These are phyloP conservation scores for Danio kyathit DNA, from an alignment of 2,797 vertebrate genomes.

Conservation along the genomic window DNA sequence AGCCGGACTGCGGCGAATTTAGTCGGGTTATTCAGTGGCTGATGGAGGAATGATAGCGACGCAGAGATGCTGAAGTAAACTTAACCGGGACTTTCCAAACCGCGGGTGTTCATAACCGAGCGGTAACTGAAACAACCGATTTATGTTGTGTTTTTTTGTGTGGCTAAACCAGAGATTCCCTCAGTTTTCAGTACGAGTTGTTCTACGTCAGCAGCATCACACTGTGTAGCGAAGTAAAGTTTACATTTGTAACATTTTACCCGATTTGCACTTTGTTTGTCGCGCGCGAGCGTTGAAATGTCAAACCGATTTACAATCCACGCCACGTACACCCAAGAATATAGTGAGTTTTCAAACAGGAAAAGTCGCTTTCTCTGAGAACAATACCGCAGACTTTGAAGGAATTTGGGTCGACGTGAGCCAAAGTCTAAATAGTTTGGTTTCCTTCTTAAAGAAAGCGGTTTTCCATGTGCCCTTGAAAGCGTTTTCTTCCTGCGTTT, in stretches of 20 bases:
- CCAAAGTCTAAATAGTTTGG: no score
- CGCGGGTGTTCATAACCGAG: neutral
- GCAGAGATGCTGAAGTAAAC: conserved; percentile 6
- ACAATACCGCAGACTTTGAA: neutral
- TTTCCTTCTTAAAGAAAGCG: neutral
- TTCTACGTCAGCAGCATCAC: conserved; percentile 22
- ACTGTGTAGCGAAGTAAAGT: conserved; percentile 24
- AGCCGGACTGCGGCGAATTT: conserved; percentile 66
- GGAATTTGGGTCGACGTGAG: neutral
- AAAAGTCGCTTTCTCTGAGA: neutral
- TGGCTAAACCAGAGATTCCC: neutral
- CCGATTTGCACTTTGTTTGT: neutral
- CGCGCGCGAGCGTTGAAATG: neutral
- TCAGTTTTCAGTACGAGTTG: neutral
- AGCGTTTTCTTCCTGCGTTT: neutral
- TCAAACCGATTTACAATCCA: conserved; percentile 12
- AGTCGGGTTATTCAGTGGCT: conserved; percentile 57
- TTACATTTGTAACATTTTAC: conserved; percentile 46
- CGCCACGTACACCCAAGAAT: conserved; percentile 16
- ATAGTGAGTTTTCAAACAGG: conserved; percentile 16
- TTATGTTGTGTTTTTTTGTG: conserved; percentile 4
- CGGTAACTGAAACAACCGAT: neutral
- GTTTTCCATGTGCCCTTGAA: neutral
- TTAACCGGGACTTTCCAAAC: conserved; percentile 20
- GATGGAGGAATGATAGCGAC: neutral